phyloP scores from a whole-genome alignment of 2,797 vertebrate genomes.

The Sebastes steindachneri region DNA sequence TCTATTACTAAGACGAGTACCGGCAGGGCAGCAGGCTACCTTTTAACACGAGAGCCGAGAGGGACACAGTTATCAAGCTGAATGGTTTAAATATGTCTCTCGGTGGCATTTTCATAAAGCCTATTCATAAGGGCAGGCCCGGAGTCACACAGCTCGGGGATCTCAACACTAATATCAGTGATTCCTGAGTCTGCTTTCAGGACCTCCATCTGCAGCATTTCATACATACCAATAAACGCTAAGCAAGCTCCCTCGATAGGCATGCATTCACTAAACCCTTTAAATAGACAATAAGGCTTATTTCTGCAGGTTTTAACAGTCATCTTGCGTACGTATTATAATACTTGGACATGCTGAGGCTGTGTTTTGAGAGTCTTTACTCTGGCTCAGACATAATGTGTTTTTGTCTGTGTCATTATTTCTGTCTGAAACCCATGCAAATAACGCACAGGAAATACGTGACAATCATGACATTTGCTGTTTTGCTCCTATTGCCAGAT shows the following conservation, averaged over 20 bases:
- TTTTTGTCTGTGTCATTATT: conserved; percentile 38
- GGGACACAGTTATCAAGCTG: conserved; percentile 55
- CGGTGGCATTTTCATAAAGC: conserved; percentile 63
- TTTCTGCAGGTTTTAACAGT: conserved; percentile 17
- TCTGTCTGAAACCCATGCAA: conserved; percentile 39
- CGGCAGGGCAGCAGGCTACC: conserved; percentile 10
- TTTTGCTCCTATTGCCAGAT: not conserved
- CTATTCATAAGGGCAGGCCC: conserved; percentile 49
- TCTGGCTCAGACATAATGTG: conserved; percentile 7
- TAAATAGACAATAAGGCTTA: conserved; percentile 10
- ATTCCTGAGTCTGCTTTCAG: conserved; percentile 39
- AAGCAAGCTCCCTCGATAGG: not conserved
- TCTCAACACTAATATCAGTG: conserved; percentile 41
- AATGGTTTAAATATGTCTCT: conserved; percentile 66
- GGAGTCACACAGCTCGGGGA: conserved; percentile 32
- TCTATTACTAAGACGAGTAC: conserved; percentile 26
- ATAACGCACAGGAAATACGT: conserved; percentile 17
- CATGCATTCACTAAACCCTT: conserved; percentile 1
- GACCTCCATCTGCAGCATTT: conserved; percentile 38
- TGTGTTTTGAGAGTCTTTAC: conserved; percentile 16
- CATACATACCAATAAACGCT: conserved; percentile 27
- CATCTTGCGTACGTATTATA: not conserved
- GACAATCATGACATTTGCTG: conserved; percentile 24
- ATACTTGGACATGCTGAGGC: conserved; percentile 21
- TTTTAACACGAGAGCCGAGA: conserved; percentile 49